Evolutionary conservation across 2,113 vertebrate species (phyloP).

Genomic region (Ammodytes marinus): DNA sequence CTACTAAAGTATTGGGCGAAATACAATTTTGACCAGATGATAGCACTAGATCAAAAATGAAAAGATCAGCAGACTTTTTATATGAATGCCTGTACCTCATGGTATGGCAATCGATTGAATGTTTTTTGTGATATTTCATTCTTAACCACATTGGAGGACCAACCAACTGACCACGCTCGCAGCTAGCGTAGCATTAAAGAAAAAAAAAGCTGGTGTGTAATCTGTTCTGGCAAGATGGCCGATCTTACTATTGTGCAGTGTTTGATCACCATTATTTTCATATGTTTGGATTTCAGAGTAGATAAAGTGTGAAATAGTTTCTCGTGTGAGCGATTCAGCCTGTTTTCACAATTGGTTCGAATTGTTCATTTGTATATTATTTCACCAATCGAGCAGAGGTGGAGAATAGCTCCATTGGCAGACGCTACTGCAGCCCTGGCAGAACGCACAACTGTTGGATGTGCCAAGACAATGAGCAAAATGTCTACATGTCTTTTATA

Average conservation of each 20-base stretch:
- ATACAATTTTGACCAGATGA: neutral
- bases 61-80: neutral
- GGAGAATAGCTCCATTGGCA: conserved; percentile 32
- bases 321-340: neutral
- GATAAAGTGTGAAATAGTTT: conserved; percentile 25
- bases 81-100: neutral
- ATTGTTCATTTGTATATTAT: conserved; percentile 5
- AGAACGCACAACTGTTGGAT: neutral
- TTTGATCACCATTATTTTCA: neutral
- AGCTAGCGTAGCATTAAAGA: neutral
- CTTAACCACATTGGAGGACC: neutral
- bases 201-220: neutral
- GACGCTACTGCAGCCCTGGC: conserved; percentile 24
- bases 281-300: conserved; percentile 9
- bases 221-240: neutral
- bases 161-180: neutral
- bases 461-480: conserved; percentile 56
- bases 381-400: conserved; percentile 21
- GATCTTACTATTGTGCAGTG: neutral
- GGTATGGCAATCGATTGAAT: neutral
- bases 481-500: conserved; percentile 18
- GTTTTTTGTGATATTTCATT: neutral
- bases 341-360: conserved; percentile 15
- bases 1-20: neutral
- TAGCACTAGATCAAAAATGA: neutral